Base-by-base conservation (phyloP, 2,113 vertebrate genomes). In the Smithornis capensis region DNA sequence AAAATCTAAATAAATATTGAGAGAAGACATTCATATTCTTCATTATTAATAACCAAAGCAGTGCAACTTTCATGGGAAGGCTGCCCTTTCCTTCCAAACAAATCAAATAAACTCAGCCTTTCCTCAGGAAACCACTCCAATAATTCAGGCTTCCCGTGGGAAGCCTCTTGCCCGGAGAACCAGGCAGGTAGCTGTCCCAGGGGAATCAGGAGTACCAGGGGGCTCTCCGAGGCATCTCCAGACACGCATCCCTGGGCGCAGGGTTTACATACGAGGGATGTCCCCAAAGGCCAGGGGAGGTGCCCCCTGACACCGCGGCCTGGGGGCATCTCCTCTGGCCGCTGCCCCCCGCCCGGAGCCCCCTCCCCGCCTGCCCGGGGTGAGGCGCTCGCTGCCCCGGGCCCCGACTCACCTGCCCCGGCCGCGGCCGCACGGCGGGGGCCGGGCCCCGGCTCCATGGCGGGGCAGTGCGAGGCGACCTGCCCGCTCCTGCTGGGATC, bases 131-230 rank as follows among this genome's bases (percentile, higher is more conserved):
- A 10, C 5, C 28, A 2, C 35, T 19, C 15, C 33, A 25, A 4
- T 19, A 5, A 7, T 31, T 4, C 8, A 7, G 13, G 0, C 35
- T 2, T 52, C 29, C 40, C 42, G 6, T 0, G 0, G 3, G 0
- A 9, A 38, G n/a, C 28, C 62, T n/a, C 13, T 9, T 0, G 10
- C 55, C 12, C 0, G 5, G 29, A n/a, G 25, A 64, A 14, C 2
- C 2, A 16, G 28, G n/a, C 15, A 8, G 28, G 7, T 5, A 47
- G 29, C 53, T n/a, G 22, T n/a, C 28, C 33, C 23, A 16, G 44
- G 14, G 29, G 14, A 16, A 31, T 6, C 38, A 14, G 42, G 47
- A 45, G 68, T 22, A 38, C 18, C 62, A 6, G 35, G 35, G 37
- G 6, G 24, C 56, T 24, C 49, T 18, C 16, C 31, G 12, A 7